Evolutionary conservation across 2,888 invertebrate genomes (phyloP).

Genomic region (Ditylenchus weischeri): DNA sequence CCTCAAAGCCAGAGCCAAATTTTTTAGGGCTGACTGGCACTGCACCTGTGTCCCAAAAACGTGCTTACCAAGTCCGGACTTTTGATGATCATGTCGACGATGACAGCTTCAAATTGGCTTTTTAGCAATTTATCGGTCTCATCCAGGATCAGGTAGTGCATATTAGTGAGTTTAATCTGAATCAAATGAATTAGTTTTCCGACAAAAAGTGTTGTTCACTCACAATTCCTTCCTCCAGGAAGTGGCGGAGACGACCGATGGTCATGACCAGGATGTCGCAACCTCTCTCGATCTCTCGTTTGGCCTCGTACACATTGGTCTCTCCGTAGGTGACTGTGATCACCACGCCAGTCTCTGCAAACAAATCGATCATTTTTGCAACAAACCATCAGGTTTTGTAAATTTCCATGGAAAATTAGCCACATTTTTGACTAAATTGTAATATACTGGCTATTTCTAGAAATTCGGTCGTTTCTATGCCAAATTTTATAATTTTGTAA

Average conservation of each 20-base stretch:
- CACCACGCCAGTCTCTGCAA: slow-evolving; percentile 22
- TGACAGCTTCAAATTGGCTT: neutral
- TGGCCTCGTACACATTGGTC: slow-evolving; percentile 16
- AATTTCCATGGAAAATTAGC: too few species aligned
- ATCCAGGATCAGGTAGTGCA: slow-evolving; percentile 13
- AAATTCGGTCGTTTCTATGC: too few species aligned
- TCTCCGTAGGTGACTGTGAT: slow-evolving; percentile 23
- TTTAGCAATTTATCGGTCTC: slow-evolving; percentile 24
- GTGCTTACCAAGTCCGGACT: too few species aligned
- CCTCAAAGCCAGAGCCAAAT: too few species aligned
- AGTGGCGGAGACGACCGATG: slow-evolving; percentile 25
- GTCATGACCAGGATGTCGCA: slow-evolving; percentile 25
- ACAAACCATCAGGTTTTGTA: neutral
- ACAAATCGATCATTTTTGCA: neutral
- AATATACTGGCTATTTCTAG: neutral
- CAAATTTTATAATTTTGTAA: too few species aligned
- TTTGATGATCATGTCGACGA: too few species aligned
- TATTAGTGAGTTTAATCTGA: neutral
- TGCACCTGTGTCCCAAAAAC: too few species aligned
- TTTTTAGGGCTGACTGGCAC: too few species aligned
- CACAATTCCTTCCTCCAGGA: slow-evolving; percentile 19
- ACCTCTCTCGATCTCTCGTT: slow-evolving; percentile 9
- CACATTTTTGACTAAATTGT: neutral
- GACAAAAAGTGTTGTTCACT: slow-evolving; percentile 1
- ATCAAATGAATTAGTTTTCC: neutral